phyloP scores from a whole-genome alignment of 1,140 invertebrate genomes.

The Drosophila arizonae region DNA sequence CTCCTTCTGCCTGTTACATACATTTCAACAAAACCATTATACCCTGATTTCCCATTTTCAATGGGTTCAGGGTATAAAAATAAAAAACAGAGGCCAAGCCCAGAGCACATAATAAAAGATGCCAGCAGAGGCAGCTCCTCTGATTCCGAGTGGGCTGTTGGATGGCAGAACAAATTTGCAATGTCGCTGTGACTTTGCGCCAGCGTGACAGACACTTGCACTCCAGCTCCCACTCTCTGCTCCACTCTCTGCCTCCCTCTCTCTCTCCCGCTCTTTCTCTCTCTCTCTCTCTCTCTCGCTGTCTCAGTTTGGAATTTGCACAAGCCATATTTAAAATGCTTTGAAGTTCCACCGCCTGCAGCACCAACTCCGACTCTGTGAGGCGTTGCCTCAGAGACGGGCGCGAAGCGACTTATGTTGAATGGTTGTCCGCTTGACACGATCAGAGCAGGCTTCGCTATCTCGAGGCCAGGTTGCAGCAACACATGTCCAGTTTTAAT shows the following conservation, averaged over 20 bases:
- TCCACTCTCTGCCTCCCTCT: background rate
- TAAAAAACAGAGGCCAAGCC: background rate
- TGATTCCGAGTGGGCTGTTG: constrained; percentile 72
- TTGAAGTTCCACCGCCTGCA: constrained; percentile 62
- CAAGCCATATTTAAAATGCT: constrained; percentile 72
- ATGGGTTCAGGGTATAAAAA: no score
- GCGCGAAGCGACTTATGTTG: constrained; percentile 49
- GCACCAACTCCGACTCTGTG: constrained; percentile 5
- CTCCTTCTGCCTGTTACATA: no score
- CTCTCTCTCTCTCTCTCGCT: background rate
- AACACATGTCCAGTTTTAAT: constrained; percentile 55
- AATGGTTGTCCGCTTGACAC: constrained; percentile 43
- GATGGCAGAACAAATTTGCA: constrained; percentile 78
- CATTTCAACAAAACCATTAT: no score
- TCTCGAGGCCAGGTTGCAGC: constrained; percentile 14
- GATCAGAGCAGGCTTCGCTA: constrained; percentile 27
- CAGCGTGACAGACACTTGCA: constrained; percentile 57
- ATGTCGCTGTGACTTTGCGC: constrained; percentile 47
- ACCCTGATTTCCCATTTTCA: no score
- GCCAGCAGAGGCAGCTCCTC: constrained; percentile 14
- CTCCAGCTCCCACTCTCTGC: background rate
- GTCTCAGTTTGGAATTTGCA: constrained; percentile 25
- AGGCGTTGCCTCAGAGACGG: constrained; percentile 29
- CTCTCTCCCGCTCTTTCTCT: no score
- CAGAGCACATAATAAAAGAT: constrained; percentile 29